Evolutionary conservation across 2,113 vertebrate species (phyloP).

Genomic region (Maccullochella peelii): DNA sequence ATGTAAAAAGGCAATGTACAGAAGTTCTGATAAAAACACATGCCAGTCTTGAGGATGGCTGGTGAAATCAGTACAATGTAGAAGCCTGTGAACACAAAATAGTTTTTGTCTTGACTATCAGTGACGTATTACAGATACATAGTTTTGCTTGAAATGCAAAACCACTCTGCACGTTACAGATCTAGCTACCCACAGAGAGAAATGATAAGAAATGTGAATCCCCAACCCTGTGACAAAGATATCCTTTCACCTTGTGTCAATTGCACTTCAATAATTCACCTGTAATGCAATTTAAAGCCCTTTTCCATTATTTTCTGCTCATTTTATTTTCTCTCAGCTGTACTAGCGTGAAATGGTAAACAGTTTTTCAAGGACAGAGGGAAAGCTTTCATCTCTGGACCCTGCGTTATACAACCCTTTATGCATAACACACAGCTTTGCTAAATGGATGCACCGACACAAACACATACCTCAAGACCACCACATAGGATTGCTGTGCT

Average conservation of each 20-base stretch:
- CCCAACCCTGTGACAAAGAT: slow-evolving; percentile 47
- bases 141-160: slow-evolving; percentile 72
- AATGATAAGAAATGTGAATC: slow-evolving; percentile 60
- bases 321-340: slow-evolving; percentile 38
- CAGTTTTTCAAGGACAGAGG: slow-evolving; percentile 52
- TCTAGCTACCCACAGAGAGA: slow-evolving; percentile 65
- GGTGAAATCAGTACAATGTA: slow-evolving; percentile 61
- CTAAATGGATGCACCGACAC: slow-evolving; percentile 54
- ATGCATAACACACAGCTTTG: slow-evolving; percentile 33
- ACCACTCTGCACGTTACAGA: slow-evolving; percentile 69
- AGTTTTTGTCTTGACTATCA: slow-evolving; percentile 51
- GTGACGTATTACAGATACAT: slow-evolving; percentile 55
- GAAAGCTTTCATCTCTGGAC: slow-evolving; percentile 37
- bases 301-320: slow-evolving; percentile 69
- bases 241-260: slow-evolving; percentile 75
- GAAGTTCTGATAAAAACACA: slow-evolving; percentile 60
- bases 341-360: slow-evolving; percentile 50
- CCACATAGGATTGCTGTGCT: slow-evolving; percentile 48
- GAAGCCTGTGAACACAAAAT: slow-evolving; percentile 59
- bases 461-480: slow-evolving; percentile 56
- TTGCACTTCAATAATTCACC: slow-evolving; percentile 76
- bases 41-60: slow-evolving; percentile 52
- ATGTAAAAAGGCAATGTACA: slow-evolving; percentile 73
- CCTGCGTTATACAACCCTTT: slow-evolving; percentile 29
- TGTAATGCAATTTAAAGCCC: slow-evolving; percentile 84